A percentile compares a stretch with the other conserved stretches of the same genome.
phyloP scores from a whole-genome alignment of 2,113 vertebrate genomes.

The Zapornia atra region DNA sequence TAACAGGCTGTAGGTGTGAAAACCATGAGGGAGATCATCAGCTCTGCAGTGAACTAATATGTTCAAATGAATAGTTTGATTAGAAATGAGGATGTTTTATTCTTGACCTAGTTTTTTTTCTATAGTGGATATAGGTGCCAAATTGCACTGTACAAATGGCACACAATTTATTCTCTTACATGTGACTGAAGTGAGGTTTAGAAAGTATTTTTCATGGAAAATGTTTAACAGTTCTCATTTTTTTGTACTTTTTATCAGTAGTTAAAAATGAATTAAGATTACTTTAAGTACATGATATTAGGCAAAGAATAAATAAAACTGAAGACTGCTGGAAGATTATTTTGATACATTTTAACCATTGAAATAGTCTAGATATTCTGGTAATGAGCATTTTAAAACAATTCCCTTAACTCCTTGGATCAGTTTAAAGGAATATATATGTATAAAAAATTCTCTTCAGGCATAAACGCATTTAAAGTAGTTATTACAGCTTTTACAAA shows the following conservation, averaged over 20 bases:
- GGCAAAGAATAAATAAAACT: conserved; percentile 24
- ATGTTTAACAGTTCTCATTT: neutral
- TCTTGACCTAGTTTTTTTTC: neutral
- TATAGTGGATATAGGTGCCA: neutral
- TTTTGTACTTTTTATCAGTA: neutral
- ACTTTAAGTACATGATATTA: conserved; percentile 10
- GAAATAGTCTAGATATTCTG: neutral
- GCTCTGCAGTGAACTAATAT: neutral
- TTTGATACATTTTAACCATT: conserved; percentile 19
- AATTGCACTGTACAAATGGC: neutral
- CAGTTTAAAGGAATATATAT: neutral
- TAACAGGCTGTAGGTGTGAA: neutral
- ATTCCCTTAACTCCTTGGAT: conserved; percentile 14
- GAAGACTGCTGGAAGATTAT: neutral
- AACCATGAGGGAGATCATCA: neutral
- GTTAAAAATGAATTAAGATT: conserved; percentile 43
- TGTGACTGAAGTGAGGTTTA: neutral
- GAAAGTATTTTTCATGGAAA: neutral
- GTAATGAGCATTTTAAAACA: conserved; percentile 30
- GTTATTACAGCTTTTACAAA: conserved; percentile 56
- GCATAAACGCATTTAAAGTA: neutral
- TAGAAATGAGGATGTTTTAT: neutral
- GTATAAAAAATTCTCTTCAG: neutral
- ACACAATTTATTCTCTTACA: neutral
- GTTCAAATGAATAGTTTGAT: neutral